phyloP scores from a whole-genome alignment of 2,113 vertebrate species.

The Passer montanus region DNA sequence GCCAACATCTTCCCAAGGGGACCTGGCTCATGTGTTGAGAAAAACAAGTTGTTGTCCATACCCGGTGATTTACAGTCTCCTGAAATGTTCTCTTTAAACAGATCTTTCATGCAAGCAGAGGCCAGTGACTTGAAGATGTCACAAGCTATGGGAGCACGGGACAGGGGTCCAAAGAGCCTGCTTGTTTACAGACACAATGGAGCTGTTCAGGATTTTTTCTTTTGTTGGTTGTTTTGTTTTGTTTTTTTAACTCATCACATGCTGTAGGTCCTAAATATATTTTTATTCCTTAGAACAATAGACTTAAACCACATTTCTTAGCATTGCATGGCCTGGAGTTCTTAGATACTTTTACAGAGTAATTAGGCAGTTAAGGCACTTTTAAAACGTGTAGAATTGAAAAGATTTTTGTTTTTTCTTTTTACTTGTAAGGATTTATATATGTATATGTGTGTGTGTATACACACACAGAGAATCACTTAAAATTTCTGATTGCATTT shows the following conservation, averaged over 20 bases:
- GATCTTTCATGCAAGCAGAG: not conserved
- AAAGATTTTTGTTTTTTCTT: not conserved
- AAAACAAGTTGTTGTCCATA: not conserved
- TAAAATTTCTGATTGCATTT: not conserved
- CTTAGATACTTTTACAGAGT: not conserved
- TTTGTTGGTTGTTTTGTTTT: too few species aligned
- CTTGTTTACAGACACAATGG: not conserved
- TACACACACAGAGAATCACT: not conserved
- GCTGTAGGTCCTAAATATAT: not conserved
- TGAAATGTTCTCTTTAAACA: not conserved
- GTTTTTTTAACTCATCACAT: not conserved
- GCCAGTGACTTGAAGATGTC: not conserved
- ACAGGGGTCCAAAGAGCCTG: not conserved
- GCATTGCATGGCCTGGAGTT: not conserved
- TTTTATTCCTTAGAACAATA: conserved; percentile 7
- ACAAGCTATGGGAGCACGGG: rapidly evolving
- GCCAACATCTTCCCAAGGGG: not conserved
- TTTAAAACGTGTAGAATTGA: not conserved
- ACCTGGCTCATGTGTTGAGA: not conserved
- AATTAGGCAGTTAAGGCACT: not conserved
- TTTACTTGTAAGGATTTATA: not conserved
- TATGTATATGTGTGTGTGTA: rapidly evolving
- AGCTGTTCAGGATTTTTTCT: not conserved
- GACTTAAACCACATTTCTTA: not conserved
- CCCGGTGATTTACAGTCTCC: not conserved